These are phyloP conservation scores for Cryptocephalus primarius DNA, from an alignment of 2,888 invertebrate genomes.

Conservation along the genomic window DNA sequence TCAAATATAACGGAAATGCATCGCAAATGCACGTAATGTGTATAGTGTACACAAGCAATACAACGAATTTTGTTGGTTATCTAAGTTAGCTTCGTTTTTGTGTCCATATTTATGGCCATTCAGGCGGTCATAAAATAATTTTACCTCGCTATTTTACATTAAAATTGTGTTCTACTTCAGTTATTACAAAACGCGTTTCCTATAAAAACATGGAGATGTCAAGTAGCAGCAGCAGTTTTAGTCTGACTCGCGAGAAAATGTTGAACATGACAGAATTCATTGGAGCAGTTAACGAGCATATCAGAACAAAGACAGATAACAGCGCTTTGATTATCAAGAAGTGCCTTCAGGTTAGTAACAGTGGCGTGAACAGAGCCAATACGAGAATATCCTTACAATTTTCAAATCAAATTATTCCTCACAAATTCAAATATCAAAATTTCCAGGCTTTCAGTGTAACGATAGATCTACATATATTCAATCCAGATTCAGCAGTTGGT, in stretches of 20 bases:
- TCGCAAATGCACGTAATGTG: too few species aligned
- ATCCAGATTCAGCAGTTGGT: conserved; percentile 51
- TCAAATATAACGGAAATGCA: too few species aligned
- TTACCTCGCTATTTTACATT: too few species aligned
- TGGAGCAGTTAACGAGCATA: conserved; percentile 16
- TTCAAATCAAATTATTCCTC: background rate
- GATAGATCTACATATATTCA: conserved; percentile 54
- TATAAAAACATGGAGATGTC: conserved; percentile 6
- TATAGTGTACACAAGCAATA: too few species aligned
- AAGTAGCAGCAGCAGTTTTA: conserved; percentile 5
- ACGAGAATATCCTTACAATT: too few species aligned
- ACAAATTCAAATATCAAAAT: conserved; percentile 2
- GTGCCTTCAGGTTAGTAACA: conserved; percentile 19
- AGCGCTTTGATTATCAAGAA: conserved; percentile 17
- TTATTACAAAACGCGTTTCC: too few species aligned
- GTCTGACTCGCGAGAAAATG: conserved; percentile 5
- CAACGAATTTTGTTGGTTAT: too few species aligned
- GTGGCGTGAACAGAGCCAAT: background rate
- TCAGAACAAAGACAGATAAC: conserved; percentile 17
- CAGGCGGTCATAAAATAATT: too few species aligned
- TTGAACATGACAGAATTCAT: conserved; percentile 10
- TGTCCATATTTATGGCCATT: too few species aligned
- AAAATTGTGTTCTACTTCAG: too few species aligned
- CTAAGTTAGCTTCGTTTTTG: too few species aligned
- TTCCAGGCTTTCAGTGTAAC: conserved; percentile 53